A percentile compares a stretch with the other conserved stretches of the same genome.
Evolutionary conservation across 2,888 invertebrate species (phyloP).

Genomic region (Napeogenes inachia): DNA sequence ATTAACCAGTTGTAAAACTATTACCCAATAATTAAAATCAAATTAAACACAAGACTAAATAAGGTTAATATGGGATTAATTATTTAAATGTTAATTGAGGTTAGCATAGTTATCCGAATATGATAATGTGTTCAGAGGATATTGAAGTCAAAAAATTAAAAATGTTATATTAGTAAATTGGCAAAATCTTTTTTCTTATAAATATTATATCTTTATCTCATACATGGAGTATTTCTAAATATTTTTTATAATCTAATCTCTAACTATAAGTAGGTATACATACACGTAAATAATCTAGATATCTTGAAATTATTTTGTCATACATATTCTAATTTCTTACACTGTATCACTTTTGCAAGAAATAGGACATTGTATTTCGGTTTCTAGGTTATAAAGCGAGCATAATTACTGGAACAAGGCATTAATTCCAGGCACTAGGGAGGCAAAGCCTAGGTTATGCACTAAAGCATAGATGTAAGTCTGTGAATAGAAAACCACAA

Average conservation of each 20-base stretch:
- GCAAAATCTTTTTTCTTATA: no score
- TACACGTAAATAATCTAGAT: no score
- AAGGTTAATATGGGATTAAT: neutral
- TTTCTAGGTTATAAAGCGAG: constrained; percentile 10
- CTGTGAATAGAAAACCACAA: no score
- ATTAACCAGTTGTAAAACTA: neutral
- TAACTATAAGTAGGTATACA: no score
- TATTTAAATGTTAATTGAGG: constrained; percentile 7
- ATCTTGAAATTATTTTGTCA: neutral
- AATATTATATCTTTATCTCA: no score
- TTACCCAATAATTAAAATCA: constrained; percentile 2
- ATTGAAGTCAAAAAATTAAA: no score
- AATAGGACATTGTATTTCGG: neutral
- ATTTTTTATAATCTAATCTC: no score
- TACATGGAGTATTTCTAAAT: neutral
- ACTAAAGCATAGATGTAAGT: neutral
- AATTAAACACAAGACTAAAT: neutral
- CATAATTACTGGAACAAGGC: constrained; percentile 1
- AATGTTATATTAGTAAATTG: no score
- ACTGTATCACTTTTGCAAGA: neutral
- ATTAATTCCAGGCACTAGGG: neutral
- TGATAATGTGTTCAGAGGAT: no score
- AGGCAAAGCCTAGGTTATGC: neutral
- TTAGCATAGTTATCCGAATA: no score
- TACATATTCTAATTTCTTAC: neutral